Percentiles rank a stretch among this genome's conserved stretches.
These are phyloP conservation scores for Zoroaster sp. DNA, from an alignment of 53 echinoderm and acorn worm genomes.

Conservation along the genomic window DNA sequence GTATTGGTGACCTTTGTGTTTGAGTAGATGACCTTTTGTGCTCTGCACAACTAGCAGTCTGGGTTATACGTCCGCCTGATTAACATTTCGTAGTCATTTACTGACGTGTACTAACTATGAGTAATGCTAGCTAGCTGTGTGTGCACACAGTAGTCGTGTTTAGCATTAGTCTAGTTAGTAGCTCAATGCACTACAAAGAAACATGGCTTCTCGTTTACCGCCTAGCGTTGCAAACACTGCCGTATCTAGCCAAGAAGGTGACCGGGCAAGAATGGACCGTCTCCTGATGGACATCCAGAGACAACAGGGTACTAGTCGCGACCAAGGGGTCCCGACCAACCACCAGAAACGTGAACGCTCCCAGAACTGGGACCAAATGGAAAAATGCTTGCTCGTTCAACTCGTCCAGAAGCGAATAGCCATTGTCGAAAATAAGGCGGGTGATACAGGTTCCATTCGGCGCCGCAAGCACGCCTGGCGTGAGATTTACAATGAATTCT, in stretches of 20 bases:
- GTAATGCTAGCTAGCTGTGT: too few species aligned
- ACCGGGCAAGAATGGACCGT: neutral
- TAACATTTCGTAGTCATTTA: neutral
- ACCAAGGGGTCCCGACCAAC: neutral
- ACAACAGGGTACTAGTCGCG: neutral
- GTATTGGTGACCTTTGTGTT: too few species aligned
- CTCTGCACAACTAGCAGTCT: neutral
- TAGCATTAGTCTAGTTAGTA: constrained; percentile 14
- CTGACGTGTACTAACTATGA: neutral
- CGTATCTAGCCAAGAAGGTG: neutral
- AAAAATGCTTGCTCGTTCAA: constrained; percentile 1
- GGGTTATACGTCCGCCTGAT: neutral
- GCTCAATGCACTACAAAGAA: neutral
- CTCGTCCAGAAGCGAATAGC: constrained; percentile 10
- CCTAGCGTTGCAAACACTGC: neutral
- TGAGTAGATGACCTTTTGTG: neutral
- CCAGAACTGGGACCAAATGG: constrained; percentile 21
- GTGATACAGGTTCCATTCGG: neutral
- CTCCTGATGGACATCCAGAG: neutral
- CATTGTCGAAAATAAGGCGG: constrained; percentile 6
- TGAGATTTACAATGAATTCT: constrained; percentile 8
- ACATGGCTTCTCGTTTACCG: neutral
- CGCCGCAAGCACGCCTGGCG: constrained; percentile 19
- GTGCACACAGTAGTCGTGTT: neutral
- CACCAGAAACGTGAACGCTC: constrained; percentile 14